phyloP scores from a whole-genome alignment of 2,113 vertebrate species.

The Cariama cristata region DNA sequence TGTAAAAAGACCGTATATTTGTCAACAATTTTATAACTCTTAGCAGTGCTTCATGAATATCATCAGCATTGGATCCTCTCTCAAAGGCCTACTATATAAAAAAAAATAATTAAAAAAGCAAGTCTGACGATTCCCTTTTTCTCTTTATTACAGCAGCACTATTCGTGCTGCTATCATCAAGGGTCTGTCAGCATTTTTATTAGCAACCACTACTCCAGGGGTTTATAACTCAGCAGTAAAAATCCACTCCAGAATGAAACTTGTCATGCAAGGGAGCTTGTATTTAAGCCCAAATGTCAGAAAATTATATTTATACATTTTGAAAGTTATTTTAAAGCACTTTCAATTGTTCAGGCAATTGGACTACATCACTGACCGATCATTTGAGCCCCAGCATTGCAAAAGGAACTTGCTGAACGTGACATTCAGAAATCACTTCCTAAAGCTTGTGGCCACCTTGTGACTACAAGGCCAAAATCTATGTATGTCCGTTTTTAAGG shows the following conservation, averaged over 20 bases:
- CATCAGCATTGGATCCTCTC: slow-evolving; percentile 1
- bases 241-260: slow-evolving; percentile 47
- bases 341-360: slow-evolving; percentile 9
- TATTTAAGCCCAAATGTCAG: slow-evolving; percentile 50
- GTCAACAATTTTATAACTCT: slow-evolving; percentile 40
- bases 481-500: not conserved
- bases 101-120: not conserved
- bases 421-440: not conserved
- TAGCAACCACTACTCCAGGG: slow-evolving; percentile 35
- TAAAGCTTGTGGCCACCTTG: not conserved
- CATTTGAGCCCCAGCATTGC: not conserved
- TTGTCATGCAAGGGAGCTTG: slow-evolving; percentile 50
- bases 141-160: slow-evolving; percentile 25
- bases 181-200: slow-evolving; percentile 45
- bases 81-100: slow-evolving; percentile 3
- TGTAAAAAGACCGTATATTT: slow-evolving; percentile 35
- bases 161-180: slow-evolving; percentile 34
- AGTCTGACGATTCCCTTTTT: slow-evolving; percentile 15
- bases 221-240: slow-evolving; percentile 66
- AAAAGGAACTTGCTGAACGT: not conserved
- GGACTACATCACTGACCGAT: not conserved
- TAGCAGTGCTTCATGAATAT: slow-evolving; percentile 24
- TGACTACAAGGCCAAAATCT: not conserved
- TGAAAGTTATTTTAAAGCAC: slow-evolving; percentile 47
- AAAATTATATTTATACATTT: slow-evolving; percentile 57